Base-by-base conservation (phyloP, 2,888 invertebrate species). In the Gasteruption jaculator region DNA sequence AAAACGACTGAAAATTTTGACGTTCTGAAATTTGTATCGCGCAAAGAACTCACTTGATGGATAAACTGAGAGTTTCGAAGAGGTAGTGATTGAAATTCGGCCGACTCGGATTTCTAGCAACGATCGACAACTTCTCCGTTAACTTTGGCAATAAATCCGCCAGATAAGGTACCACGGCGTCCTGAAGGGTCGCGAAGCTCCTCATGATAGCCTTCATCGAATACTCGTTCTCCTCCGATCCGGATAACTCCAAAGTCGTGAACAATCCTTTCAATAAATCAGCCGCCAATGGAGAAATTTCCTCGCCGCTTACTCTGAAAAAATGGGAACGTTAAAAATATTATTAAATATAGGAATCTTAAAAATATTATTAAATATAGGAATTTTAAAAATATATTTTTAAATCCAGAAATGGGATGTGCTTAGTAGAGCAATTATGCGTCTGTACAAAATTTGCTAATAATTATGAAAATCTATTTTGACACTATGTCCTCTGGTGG, bases 71-170 rank as follows among this genome's bases (percentile, higher is more conserved):
- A 0, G 91, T 89, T 75, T 99, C 99, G 68, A 99, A 99, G 24
- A 99, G 76, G 72, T 90, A 99, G 70, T 99, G 99, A 75, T 97
- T 97, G 75, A 97, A 97, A 69, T 95, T 91, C 0, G 99, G 97
- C 60, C 93, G 90, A 58, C 90, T 91, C 0, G 97, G 91, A 75
- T 96, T 97, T 74, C 90, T 90, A 38, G 93, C 82, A 19, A 94
- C 92, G 22, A 81, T 72, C 4, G 83, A 74, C 29, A 97, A 73
- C 69, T 92, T 91, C 52, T 83, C 80, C 0, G 92, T 92, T 14
- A 97, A 75, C 62, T 89, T 85, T 0, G 90, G 87, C 48, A 96
- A 71, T 3, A 92, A 78, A n/a, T 81, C 80, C 18, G 80, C 82
- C 63, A 95, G 76, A 67, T 80, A 88, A 10, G 90, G 86, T 57